phyloP scores from a whole-genome alignment of 2,888 invertebrate genomes.

The Cheilosia scutellata region DNA sequence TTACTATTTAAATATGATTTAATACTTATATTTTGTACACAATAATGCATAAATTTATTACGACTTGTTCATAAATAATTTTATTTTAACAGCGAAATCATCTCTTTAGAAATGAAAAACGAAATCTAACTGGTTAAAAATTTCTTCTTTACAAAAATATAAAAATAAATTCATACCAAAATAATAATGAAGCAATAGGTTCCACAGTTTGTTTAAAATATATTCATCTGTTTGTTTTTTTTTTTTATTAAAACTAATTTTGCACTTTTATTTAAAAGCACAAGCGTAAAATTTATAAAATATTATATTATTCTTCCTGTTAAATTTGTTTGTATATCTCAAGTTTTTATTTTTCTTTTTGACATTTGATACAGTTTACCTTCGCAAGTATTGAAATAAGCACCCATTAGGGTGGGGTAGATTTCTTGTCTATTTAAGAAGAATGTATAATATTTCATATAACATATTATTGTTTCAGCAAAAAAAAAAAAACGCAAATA shows the following conservation, averaged over 20 bases:
- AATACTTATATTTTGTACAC: constrained; percentile 39
- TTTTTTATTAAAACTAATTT: constrained; percentile 21
- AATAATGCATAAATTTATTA: constrained; percentile 46
- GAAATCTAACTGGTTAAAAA: constrained; percentile 31
- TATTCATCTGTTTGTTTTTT: constrained; percentile 5
- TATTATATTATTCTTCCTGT: constrained; percentile 25
- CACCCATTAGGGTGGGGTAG: neutral
- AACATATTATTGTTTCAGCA: constrained; percentile 29
- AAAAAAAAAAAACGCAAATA: neutral
- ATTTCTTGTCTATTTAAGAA: neutral
- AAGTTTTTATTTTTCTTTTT: neutral
- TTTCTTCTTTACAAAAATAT: constrained; percentile 22
- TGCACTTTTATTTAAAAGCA: constrained; percentile 51
- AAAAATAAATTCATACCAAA: neutral
- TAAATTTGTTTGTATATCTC: constrained; percentile 44
- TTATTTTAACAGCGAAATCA: constrained; percentile 53
- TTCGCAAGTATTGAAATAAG: constrained; percentile 1
- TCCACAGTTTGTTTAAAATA: constrained; percentile 8
- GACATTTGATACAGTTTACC: constrained; percentile 9
- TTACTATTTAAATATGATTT: constrained; percentile 57
- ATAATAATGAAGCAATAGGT: neutral
- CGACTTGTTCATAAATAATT: constrained; percentile 53
- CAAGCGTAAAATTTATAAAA: constrained; percentile 15
- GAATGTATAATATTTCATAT: constrained; percentile 5
- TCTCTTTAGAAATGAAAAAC: constrained; percentile 36